A percentile compares a stretch with the other conserved stretches of the same genome.
phyloP scores from a whole-genome alignment of 1,140 invertebrate species.

The Prorops nasuta region DNA sequence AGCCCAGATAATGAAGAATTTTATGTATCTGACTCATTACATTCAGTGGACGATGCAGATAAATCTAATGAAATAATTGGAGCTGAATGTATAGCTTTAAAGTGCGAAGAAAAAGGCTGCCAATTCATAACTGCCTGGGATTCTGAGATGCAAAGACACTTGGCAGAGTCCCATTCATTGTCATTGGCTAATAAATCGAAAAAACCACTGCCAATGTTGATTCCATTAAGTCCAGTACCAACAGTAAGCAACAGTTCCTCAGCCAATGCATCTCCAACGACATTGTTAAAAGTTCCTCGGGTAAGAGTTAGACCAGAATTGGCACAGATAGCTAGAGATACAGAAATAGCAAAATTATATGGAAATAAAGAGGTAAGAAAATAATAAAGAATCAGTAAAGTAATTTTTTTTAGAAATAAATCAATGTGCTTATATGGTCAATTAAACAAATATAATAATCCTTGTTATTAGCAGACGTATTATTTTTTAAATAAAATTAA shows the following conservation, averaged over 20 bases:
- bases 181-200: constrained; percentile 34
- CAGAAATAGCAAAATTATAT: constrained; percentile 56
- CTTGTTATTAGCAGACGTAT: too few species aligned
- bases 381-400: too few species aligned
- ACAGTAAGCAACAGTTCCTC: constrained; percentile 13
- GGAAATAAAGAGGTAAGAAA: constrained; percentile 49
- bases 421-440: neutral
- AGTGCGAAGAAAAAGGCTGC: constrained; percentile 54
- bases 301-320: constrained; percentile 47
- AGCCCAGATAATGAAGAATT: constrained; percentile 22
- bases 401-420: too few species aligned
- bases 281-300: constrained; percentile 42
- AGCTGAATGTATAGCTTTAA: constrained; percentile 48
- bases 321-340: constrained; percentile 59
- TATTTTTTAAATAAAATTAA: too few species aligned
- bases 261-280: constrained; percentile 25
- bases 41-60: constrained; percentile 26
- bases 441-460: too few species aligned
- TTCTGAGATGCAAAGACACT: constrained; percentile 55
- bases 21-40: constrained; percentile 17
- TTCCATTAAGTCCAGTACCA: constrained; percentile 35
- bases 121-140: constrained; percentile 59
- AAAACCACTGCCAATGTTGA: constrained; percentile 47
- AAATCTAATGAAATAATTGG: constrained; percentile 30
- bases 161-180: constrained; percentile 44